Evolutionary conservation across 2,888 invertebrate genomes (phyloP).

Genomic region (Morinoia aosen): DNA sequence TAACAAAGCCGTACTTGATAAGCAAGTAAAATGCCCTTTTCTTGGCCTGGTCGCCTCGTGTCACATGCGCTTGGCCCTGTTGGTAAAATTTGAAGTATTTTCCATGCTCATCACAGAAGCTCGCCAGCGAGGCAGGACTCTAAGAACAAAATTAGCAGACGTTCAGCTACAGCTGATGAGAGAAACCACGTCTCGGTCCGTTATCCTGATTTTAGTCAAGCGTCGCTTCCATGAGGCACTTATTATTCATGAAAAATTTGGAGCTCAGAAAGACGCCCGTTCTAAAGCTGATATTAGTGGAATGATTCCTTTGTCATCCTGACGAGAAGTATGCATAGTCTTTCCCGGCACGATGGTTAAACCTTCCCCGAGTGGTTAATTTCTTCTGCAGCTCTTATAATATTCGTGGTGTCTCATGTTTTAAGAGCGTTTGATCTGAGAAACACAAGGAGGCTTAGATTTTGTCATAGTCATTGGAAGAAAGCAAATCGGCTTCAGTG

Average conservation of each 20-base stretch:
- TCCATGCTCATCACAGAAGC: neutral
- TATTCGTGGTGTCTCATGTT: too few relatives aligned
- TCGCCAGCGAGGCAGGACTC: neutral
- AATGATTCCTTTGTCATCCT: slow-evolving; percentile 24
- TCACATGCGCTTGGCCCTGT: neutral
- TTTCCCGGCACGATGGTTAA: neutral
- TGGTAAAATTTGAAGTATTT: neutral
- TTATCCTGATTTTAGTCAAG: slow-evolving; percentile 24
- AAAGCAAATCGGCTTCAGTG: too few relatives aligned
- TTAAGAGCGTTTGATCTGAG: too few relatives aligned
- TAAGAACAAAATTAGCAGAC: slow-evolving; percentile 16
- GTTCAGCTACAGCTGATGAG: neutral
- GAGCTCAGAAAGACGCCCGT: slow-evolving; percentile 8
- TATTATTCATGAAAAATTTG: slow-evolving; percentile 42
- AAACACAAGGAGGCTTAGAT: too few relatives aligned
- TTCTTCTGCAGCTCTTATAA: too few relatives aligned
- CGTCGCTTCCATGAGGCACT: slow-evolving; percentile 13
- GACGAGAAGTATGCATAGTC: neutral
- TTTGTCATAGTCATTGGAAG: too few relatives aligned
- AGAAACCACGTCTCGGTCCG: neutral
- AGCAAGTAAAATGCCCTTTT: neutral
- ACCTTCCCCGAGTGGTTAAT: neutral
- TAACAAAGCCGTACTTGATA: neutral
- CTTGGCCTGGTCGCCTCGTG: neutral
- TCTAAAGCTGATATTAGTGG: slow-evolving; percentile 24